A percentile compares a stretch with the other conserved stretches of the same genome.
phyloP scores from a whole-genome alignment of 2,113 vertebrate species.

The Oplegnathus fasciatus region DNA sequence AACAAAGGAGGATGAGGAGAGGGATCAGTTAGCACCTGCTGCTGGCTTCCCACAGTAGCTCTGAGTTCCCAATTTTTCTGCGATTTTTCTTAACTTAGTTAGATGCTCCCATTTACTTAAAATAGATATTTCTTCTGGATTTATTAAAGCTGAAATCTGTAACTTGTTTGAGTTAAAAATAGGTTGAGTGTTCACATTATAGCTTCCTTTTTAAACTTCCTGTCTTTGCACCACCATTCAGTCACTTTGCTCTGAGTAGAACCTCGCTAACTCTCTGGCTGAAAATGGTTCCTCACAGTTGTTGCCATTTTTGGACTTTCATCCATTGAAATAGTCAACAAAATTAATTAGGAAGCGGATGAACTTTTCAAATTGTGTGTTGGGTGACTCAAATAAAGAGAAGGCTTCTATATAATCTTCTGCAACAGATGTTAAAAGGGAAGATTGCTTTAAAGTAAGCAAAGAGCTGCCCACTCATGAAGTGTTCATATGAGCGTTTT shows the following conservation, averaged over 20 bases:
- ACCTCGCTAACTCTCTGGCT: neutral
- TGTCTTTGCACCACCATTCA: neutral
- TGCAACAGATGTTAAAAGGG: too few relatives aligned
- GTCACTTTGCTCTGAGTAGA: neutral
- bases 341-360: neutral
- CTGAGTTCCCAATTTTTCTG: neutral
- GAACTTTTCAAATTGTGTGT: neutral
- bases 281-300: neutral
- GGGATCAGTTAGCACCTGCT: neutral
- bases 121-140: neutral
- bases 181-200: neutral
- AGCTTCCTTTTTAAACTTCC: neutral
- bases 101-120: neutral
- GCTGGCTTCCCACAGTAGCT: neutral
- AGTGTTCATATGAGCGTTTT: neutral
- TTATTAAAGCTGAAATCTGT: neutral
- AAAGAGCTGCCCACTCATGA: too few relatives aligned
- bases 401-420: neutral
- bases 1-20: neutral
- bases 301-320: neutral
- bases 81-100: neutral
- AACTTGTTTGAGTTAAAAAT: neutral
- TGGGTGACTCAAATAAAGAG: neutral
- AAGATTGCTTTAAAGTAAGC: neutral
- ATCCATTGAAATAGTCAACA: neutral